A percentile compares a stretch with the other conserved stretches of the same genome.
Conservation (phyloP, 1,140 invertebrate species). For the Metopolophium dirhodum region DNA sequence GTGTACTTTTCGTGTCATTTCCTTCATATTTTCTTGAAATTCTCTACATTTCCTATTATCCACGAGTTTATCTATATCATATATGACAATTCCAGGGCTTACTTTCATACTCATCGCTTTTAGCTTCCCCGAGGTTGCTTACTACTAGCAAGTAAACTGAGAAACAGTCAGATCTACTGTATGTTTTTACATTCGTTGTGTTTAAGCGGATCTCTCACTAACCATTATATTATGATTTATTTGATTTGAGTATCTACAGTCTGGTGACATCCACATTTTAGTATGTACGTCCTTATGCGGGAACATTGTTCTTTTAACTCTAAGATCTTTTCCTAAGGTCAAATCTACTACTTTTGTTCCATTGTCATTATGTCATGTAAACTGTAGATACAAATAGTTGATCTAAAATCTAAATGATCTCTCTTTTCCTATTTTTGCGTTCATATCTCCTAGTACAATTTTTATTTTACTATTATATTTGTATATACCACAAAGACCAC, state of each 20-base stretch:
- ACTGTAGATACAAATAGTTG: too few species aligned
- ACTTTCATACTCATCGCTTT: too few species aligned
- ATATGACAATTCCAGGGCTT: too few species aligned
- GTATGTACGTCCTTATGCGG: background rate
- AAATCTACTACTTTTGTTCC: background rate
- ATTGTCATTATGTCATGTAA: too few species aligned
- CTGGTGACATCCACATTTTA: background rate
- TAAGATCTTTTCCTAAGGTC: background rate
- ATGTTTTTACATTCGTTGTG: constrained; percentile 42
- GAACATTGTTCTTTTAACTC: background rate
- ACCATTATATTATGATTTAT: constrained; percentile 47
- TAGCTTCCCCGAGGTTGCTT: too few species aligned
- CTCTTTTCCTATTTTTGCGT: constrained; percentile 44
- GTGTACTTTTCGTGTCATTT: background rate
- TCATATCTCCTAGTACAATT: background rate
- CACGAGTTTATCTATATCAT: too few species aligned
- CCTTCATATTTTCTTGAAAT: too few species aligned
- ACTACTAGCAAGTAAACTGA: too few species aligned
- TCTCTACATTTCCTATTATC: too few species aligned
- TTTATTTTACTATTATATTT: background rate
- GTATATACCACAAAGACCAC: too few species aligned
- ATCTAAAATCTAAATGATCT: too few species aligned
- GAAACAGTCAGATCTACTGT: background rate
- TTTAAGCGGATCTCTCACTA: constrained; percentile 12
- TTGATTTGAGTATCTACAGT: constrained; percentile 22